Evolutionary conservation across 2,797 vertebrate species (phyloP).

Genomic region (Gymnothorax javanicus): DNA sequence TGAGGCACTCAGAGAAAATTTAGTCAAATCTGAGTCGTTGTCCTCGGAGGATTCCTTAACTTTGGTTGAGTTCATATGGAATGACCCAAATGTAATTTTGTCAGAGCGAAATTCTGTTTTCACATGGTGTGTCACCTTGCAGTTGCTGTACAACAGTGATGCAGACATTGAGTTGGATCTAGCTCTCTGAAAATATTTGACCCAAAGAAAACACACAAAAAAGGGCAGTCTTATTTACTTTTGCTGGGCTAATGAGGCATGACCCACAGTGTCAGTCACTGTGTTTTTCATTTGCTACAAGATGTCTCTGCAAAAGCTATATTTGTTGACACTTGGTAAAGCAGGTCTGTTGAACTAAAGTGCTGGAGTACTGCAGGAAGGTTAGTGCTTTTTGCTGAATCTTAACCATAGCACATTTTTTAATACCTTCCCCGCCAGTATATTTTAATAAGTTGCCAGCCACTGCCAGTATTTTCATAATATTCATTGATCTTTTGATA

Average conservation of each 20-base stretch:
- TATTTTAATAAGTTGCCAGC: too few relatives aligned
- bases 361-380: background rate
- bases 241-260: background rate
- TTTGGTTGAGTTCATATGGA: background rate
- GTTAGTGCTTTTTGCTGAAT: background rate
- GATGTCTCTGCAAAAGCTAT: background rate
- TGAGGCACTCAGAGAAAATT: too few relatives aligned
- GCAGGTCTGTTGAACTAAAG: background rate
- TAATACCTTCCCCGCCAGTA: background rate
- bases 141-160: background rate
- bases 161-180: background rate
- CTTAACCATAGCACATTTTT: background rate
- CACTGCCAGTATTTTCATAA: too few relatives aligned
- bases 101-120: background rate
- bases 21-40: too few relatives aligned
- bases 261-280: background rate
- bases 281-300: background rate
- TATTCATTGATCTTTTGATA: too few relatives aligned
- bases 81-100: background rate
- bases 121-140: background rate
- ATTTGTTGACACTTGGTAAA: background rate
- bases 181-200: background rate
- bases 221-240: background rate
- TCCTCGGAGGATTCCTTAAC: background rate
- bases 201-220: background rate